Percentiles rank a stretch among this genome's conserved stretches.
phyloP scores from a whole-genome alignment of 2,888 invertebrate genomes.

The Philopedon plagiatum region DNA sequence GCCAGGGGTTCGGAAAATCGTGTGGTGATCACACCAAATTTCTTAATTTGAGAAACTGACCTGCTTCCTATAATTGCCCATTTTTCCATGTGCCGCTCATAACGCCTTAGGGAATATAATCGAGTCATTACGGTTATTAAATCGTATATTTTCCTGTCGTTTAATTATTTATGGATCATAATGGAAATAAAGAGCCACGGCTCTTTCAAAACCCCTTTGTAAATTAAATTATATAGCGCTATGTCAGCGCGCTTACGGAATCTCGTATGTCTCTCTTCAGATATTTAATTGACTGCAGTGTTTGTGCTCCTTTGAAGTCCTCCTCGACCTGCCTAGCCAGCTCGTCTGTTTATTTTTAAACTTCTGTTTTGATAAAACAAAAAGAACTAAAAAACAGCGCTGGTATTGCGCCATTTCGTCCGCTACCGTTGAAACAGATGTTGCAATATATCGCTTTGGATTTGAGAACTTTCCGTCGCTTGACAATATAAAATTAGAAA shows the following conservation, averaged over 20 bases:
- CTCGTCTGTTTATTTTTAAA: constrained; percentile 26
- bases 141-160: too few relatives aligned
- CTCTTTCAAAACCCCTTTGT: neutral
- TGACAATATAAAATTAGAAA: too few relatives aligned
- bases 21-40: too few relatives aligned
- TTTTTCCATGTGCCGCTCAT: too few relatives aligned
- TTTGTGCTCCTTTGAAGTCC: constrained; percentile 38
- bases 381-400: constrained; percentile 8
- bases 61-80: too few relatives aligned
- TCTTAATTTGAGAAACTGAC: too few relatives aligned
- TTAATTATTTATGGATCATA: too few relatives aligned
- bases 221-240: constrained; percentile 30
- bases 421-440: constrained; percentile 16
- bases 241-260: constrained; percentile 24
- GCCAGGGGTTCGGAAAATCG: too few relatives aligned
- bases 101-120: too few relatives aligned
- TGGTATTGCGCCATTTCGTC: constrained; percentile 8
- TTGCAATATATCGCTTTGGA: constrained; percentile 8
- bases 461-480: neutral
- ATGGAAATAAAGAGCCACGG: neutral
- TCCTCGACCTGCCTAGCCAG: constrained; percentile 21
- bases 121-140: too few relatives aligned
- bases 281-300: constrained; percentile 40
- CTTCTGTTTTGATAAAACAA: constrained; percentile 35
- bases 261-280: constrained; percentile 27